phyloP scores from a whole-genome alignment of 2,888 invertebrate genomes.

The Drepanosiphum platanoidis region DNA sequence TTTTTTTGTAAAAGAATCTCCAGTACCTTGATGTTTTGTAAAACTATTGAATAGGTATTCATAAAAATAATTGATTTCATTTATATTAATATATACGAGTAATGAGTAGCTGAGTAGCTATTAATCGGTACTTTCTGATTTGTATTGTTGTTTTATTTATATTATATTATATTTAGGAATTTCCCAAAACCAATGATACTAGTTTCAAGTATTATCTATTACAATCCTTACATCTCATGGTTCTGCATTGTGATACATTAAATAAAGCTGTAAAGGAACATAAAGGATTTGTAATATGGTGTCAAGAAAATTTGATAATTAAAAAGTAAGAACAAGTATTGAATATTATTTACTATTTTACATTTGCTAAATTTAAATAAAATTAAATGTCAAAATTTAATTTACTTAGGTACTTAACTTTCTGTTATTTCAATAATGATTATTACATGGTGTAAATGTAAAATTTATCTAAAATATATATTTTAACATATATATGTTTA shows the following conservation, averaged over 20 bases:
- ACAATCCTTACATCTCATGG: slow-evolving; percentile 88
- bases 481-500: not conserved
- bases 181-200: slow-evolving; percentile 83
- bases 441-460: too few relatives aligned
- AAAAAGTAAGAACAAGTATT: slow-evolving; percentile 78
- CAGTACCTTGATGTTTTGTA: too few relatives aligned
- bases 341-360: not conserved
- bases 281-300: slow-evolving; percentile 92
- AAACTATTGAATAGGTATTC: too few relatives aligned
- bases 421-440: too few relatives aligned
- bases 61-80: too few relatives aligned
- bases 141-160: too few relatives aligned
- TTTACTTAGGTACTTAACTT: not conserved
- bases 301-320: slow-evolving; percentile 93
- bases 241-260: slow-evolving; percentile 93
- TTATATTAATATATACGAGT: too few relatives aligned
- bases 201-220: slow-evolving; percentile 94
- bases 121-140: too few relatives aligned
- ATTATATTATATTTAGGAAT: slow-evolving; percentile 71
- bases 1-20: too few relatives aligned
- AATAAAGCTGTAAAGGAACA: slow-evolving; percentile 87
- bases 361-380: not conserved
- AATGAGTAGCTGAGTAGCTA: too few relatives aligned
- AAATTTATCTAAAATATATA: too few relatives aligned
- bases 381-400: too few relatives aligned